A percentile compares a stretch with the other conserved stretches of the same genome.
Evolutionary conservation across 1,140 invertebrate genomes (phyloP).

Genomic region (Hycleus phaleratus): DNA sequence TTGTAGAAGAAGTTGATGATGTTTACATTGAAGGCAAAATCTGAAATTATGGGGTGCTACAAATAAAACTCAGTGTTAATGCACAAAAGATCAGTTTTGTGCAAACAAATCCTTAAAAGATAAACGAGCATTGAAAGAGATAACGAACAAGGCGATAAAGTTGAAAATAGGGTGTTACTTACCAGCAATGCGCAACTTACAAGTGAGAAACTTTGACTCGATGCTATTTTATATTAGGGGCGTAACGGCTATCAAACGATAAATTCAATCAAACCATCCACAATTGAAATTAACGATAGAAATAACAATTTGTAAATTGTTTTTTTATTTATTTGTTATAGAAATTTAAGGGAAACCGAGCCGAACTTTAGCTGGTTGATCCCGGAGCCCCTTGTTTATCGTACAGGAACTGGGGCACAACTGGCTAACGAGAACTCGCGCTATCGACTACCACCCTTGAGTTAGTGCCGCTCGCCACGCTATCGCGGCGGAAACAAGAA

Average conservation of each 20-base stretch:
- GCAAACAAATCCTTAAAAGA: conserved; percentile 10
- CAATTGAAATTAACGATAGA: too few relatives aligned
- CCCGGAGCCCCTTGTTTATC: too few relatives aligned
- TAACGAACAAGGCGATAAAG: conserved; percentile 12
- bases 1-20: too few relatives aligned
- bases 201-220: background rate
- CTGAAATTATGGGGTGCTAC: too few relatives aligned
- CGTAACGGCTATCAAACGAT: too few relatives aligned
- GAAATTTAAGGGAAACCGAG: too few relatives aligned
- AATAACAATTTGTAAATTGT: too few relatives aligned
- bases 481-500: conserved; percentile 20
- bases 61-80: background rate
- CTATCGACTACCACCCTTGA: conserved; percentile 25
- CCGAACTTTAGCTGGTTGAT: too few relatives aligned
- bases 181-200: conserved; percentile 15
- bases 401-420: conserved; percentile 10
- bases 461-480: conserved; percentile 16
- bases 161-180: conserved; percentile 15
- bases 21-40: too few relatives aligned
- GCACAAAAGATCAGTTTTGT: conserved; percentile 8
- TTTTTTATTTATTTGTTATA: too few relatives aligned
- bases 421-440: conserved; percentile 16
- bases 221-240: too few relatives aligned
- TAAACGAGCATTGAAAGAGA: conserved; percentile 12
- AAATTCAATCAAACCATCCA: too few relatives aligned